Evolutionary conservation across 2,888 invertebrate genomes (phyloP), one percentile per base, ranked within the genome.

Genomic region (Dermolepida albohirtum): DNA sequence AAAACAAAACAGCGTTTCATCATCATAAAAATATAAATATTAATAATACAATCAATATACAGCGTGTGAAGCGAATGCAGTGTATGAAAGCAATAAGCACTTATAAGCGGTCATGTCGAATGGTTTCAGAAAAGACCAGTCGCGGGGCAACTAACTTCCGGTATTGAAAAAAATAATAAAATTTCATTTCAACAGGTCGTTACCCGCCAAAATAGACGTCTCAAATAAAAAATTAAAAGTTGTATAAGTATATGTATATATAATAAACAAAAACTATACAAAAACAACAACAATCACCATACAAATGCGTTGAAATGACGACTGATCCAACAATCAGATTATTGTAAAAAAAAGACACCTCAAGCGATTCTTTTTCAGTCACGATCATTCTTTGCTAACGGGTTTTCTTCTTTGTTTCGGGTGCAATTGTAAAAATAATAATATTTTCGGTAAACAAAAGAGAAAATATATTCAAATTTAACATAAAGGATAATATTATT

Each of bases 81-180:
- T 73, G 73, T 68, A 68, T 67, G 55, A 71, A 74, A 74, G 74
- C 73, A 69, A 73, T 70, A 75, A 76, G 75, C 76, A 72, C 47
- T 62, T 47, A 62, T 16, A 74, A 74, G 74, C 74, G 70, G 72
- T 62, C 62, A 57, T 68, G 54, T 63, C 77, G 76, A 86, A 86
- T 84, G 84, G 87, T 89, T 89, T 88, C 89, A 89, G 89, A 89
- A 89, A 89, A 89, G 89, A 88, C 88, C 88, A 88, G 87, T 87
- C 88, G 81, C 79, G 81, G 87, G 87, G 87, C 87, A 87, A 87
- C 87, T 87, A 87, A 87, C 86, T 84, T 81, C 78, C 76, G 74
- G 73, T 68, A 70, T 49, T 62, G 70, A 72, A 70, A 54, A 67
- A 51, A 65, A 62, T 66, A 66, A 69, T 44, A 69, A 34, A 65